Percentiles rank a stretch among this genome's conserved stretches.
Conservation (phyloP, 2,888 invertebrate species). For the Phyllotreta striolata region DNA sequence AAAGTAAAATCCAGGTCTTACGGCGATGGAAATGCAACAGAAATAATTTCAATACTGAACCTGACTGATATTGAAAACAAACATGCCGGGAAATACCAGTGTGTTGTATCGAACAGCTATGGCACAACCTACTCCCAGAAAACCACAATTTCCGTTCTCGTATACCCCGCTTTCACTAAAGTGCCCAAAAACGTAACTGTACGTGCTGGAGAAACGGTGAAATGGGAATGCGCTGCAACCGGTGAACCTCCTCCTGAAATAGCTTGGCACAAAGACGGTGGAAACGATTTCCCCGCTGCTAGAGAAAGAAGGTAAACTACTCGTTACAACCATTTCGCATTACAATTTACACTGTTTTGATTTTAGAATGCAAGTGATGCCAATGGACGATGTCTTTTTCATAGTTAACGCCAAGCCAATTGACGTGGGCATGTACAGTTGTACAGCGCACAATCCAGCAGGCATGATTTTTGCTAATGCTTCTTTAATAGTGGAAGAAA, state of each 20-base stretch:
- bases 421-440: conserved; percentile 93
- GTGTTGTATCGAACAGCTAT: conserved; percentile 87
- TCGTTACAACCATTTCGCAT: neutral
- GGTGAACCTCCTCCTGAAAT: conserved; percentile 91
- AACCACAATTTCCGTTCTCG: conserved; percentile 85
- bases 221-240: conserved; percentile 88
- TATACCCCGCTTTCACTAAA: conserved; percentile 86
- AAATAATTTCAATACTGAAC: conserved; percentile 76
- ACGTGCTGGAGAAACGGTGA: conserved; percentile 84
- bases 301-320: conserved; percentile 74
- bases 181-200: conserved; percentile 85
- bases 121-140: conserved; percentile 90
- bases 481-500: conserved; percentile 83
- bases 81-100: conserved; percentile 91
- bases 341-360: neutral
- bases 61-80: conserved; percentile 79
- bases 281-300: conserved; percentile 93
- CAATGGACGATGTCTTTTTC: conserved; percentile 89
- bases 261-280: conserved; percentile 92
- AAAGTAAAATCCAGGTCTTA: conserved; percentile 57
- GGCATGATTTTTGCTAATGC: conserved; percentile 87
- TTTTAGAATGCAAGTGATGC: conserved; percentile 82
- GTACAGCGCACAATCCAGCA: conserved; percentile 90
- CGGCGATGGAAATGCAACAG: conserved; percentile 67
- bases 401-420: conserved; percentile 89